A percentile compares a stretch with the other conserved stretches of the same genome.
Conservation (phyloP, 2,797 vertebrate species). For the Pseudocheirus occidentalis region DNA sequence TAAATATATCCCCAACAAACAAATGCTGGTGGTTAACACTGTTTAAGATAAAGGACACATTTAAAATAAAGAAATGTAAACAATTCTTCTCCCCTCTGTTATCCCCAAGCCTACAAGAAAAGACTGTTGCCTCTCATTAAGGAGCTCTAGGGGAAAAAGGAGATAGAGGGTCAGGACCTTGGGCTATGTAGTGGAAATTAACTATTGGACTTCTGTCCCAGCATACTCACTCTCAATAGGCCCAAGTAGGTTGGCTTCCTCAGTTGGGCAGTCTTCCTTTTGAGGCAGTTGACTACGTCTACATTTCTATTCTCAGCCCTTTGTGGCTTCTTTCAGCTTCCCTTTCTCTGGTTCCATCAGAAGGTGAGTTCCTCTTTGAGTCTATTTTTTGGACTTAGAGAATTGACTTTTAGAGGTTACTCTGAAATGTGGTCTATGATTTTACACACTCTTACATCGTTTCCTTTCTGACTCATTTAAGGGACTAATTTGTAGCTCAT, state of each 20-base stretch:
- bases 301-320: not conserved
- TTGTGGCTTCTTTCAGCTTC: not conserved
- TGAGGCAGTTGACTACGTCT: not conserved
- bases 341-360: not conserved
- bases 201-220: not conserved
- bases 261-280: not conserved
- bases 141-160: not conserved
- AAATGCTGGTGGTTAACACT: not conserved
- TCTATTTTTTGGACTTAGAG: not conserved
- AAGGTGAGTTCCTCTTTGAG: not conserved
- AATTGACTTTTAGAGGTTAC: not conserved
- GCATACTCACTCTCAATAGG: not conserved
- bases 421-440: not conserved
- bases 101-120: not conserved
- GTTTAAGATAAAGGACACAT: not conserved
- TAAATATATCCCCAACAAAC: not conserved
- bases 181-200: not conserved
- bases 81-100: not conserved
- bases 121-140: not conserved
- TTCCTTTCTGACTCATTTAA: not conserved
- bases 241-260: not conserved
- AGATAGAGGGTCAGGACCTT: not conserved
- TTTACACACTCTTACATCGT: not conserved
- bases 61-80: not conserved
- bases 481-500: not conserved